Conservation (phyloP, 2,113 vertebrate genomes). For the Albula goreensis region DNA sequence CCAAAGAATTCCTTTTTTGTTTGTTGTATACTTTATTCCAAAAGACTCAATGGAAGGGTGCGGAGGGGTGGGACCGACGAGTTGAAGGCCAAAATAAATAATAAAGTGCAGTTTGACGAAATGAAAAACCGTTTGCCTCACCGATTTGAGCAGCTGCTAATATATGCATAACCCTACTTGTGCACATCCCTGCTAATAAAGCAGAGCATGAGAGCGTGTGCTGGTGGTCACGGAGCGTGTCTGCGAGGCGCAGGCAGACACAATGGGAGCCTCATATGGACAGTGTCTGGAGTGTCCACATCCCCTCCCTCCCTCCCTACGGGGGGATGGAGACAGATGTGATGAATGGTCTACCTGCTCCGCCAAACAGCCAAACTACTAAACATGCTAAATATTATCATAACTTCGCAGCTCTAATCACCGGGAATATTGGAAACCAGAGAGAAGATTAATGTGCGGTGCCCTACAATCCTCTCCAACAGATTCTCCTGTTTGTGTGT, state of each 20-base stretch:
- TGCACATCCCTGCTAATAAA: no score
- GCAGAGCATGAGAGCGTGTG: no score
- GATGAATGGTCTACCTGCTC: constrained; percentile 68
- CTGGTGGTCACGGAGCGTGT: no score
- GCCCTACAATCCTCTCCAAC: neutral
- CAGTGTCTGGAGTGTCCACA: neutral
- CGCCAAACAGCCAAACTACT: constrained; percentile 54
- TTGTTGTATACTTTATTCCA: no score
- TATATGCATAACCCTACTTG: neutral
- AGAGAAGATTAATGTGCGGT: constrained; percentile 68
- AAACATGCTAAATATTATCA: constrained; percentile 61
- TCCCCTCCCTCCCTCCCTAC: neutral
- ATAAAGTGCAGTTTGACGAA: no score
- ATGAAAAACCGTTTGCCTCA: no score
- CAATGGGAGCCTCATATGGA: neutral
- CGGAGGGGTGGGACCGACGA: no score
- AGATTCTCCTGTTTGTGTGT: neutral
- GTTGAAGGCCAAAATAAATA: no score
- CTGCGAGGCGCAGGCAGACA: neutral
- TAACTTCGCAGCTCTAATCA: constrained; percentile 61
- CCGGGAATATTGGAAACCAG: constrained; percentile 24
- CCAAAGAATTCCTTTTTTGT: no score
- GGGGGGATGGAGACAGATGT: constrained; percentile 55
- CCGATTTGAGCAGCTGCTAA: no score
- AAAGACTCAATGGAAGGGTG: no score